phyloP scores from a whole-genome alignment of 2,797 vertebrate species.

The Percopsis omiscomaycus region DNA sequence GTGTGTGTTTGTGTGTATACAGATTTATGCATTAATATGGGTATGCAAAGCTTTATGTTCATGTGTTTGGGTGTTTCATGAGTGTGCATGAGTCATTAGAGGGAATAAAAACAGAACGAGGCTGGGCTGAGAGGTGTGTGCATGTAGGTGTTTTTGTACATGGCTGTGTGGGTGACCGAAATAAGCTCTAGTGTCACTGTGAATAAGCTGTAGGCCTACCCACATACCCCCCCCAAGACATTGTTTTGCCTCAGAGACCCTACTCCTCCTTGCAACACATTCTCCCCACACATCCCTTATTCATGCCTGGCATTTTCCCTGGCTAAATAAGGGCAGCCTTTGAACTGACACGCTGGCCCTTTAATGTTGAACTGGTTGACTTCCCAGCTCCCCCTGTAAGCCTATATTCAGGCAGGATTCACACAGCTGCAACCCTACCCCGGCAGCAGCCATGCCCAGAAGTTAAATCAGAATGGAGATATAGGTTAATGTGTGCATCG shows the following conservation, averaged over 20 bases:
- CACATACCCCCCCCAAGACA: constrained; percentile 1
- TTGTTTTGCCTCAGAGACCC: neutral
- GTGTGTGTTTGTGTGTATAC: too few species aligned
- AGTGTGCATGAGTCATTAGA: neutral
- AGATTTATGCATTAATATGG: too few species aligned
- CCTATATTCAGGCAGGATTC: constrained; percentile 41
- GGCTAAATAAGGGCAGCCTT: constrained; percentile 54
- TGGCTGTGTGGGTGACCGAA: constrained; percentile 57
- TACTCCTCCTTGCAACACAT: constrained; percentile 35
- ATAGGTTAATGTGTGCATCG: constrained; percentile 57
- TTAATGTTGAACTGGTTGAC: constrained; percentile 51
- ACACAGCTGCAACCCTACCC: constrained; percentile 47
- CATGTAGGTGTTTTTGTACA: constrained; percentile 61
- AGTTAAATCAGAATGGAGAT: constrained; percentile 55
- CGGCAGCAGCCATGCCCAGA: constrained; percentile 20
- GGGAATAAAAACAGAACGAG: neutral
- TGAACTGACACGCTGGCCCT: constrained; percentile 52
- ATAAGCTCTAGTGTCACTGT: constrained; percentile 53
- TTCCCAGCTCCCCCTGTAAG: constrained; percentile 47
- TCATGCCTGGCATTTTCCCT: constrained; percentile 54
- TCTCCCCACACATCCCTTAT: constrained; percentile 57
- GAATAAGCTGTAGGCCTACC: constrained; percentile 39
- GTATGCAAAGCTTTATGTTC: too few species aligned
- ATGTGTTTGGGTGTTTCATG: neutral
- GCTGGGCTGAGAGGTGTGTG: neutral